These are phyloP conservation scores for Apostichopus japonicus DNA, from an alignment of 35 echinoderm and acorn worm genomes.

Conservation along the genomic window DNA sequence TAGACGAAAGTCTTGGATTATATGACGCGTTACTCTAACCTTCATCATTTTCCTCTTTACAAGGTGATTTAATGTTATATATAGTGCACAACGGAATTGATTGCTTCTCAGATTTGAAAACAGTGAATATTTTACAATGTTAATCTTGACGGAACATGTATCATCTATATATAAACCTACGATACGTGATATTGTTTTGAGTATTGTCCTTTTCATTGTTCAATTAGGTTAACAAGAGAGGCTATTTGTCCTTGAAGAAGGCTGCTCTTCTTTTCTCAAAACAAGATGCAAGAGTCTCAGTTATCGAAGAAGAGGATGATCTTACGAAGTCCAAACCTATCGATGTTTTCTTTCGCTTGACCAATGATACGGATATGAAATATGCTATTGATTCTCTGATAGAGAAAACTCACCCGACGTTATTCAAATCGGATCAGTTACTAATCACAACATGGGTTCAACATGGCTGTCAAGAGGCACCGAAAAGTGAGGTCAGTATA, in stretches of 20 bases:
- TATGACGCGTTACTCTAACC: too few species aligned
- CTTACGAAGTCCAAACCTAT: not conserved
- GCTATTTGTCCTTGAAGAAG: not conserved
- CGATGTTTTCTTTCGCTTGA: not conserved
- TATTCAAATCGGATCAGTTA: not conserved
- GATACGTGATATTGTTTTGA: too few species aligned
- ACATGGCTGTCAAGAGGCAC: not conserved
- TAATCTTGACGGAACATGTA: too few species aligned
- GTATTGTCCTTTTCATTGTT: too few species aligned
- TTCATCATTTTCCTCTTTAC: too few species aligned
- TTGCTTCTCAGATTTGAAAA: too few species aligned
- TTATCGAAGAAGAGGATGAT: not conserved
- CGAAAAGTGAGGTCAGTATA: not conserved
- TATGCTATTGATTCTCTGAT: not conserved
- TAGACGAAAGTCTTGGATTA: too few species aligned
- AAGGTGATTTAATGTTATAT: too few species aligned
- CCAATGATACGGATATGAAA: not conserved
- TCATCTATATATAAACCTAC: too few species aligned
- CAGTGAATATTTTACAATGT: too few species aligned
- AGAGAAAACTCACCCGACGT: not conserved
- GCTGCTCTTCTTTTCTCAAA: not conserved
- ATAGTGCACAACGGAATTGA: too few species aligned
- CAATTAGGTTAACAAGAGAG: not conserved
- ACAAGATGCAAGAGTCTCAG: not conserved
- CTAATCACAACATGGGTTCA: not conserved